Base-by-base conservation (phyloP, 2,888 invertebrate genomes). In the Osedax fenrisi region DNA sequence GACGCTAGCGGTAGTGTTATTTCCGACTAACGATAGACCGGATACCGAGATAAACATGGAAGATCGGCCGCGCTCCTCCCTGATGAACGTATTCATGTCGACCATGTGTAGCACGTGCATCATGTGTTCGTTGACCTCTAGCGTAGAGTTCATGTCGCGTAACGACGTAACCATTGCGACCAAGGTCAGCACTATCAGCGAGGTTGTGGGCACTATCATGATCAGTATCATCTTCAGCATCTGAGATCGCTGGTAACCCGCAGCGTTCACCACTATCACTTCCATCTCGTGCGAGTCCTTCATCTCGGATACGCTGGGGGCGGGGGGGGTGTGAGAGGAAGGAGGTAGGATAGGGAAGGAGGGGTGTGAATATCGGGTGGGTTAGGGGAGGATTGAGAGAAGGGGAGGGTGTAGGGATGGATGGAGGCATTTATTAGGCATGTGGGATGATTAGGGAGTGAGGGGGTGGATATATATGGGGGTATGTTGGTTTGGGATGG, bases 191-290 rank as follows among this genome's bases (percentile, higher is more conserved):
- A 64, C 22, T 13, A 64, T 25, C 24, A 64, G 64, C 2, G 64
- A 24, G 64, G 17, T 25, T 13, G 64, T 64, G 64, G 64, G 64
- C n/a, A 64, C 1, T 1, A 25, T 25, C 64, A 64, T 64, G 17
- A 64, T 23, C 23, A 23, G 25, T 10, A 64, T 21, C 64, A 64
- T 64, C 64, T 64, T 64, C 24, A 21, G 24, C 13, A 64, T 23
- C 22, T 64, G 64, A 23, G 64, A 64, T 23, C 64, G 64, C 64
- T 64, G 64, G 64, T 64, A 64, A 13, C 64, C 64, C 24, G 64
- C 64, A 10, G 64, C 64, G 64, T 64, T 25, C n/a, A 13, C 24
- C 22, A 64, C 64, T 23, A 64, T 64, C 10, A 23, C 2, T 25
- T 64, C 64, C 64, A 64, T 64, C 2, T 64, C 64, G 24, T 64